Conservation (phyloP, 2,113 vertebrate species). For the Mustela lutreola region DNA sequence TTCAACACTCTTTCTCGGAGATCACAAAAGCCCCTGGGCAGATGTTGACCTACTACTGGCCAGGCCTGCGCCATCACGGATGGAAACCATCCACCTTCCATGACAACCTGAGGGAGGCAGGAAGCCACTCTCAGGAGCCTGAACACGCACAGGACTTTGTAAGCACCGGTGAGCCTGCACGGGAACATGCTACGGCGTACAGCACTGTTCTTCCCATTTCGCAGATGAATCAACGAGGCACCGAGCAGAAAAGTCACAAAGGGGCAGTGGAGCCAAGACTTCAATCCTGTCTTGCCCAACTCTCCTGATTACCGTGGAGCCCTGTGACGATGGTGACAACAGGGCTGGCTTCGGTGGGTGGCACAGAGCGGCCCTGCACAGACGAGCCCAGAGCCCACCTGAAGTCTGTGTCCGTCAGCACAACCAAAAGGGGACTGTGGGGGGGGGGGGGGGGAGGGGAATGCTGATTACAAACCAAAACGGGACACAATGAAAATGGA, state of each 20-base stretch:
- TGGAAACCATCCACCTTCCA: background rate
- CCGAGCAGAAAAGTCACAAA: background rate
- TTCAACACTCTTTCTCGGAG: background rate
- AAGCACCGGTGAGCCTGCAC: background rate
- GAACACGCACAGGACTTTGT: rapidly evolving
- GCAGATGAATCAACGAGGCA: background rate
- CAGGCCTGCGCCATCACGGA: background rate
- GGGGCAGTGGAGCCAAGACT: background rate
- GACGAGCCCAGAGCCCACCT: background rate
- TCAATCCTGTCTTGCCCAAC: background rate
- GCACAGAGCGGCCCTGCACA: background rate
- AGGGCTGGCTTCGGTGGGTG: background rate
- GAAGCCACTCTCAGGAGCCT: background rate
- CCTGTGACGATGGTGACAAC: background rate
- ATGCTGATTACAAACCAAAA: background rate
- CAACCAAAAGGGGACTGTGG: background rate
- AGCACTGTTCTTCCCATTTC: background rate
- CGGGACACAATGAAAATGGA: background rate
- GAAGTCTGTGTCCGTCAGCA: background rate
- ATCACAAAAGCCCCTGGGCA: background rate
- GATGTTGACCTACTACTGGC: background rate
- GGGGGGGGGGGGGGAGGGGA: background rate
- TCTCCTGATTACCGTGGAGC: rapidly evolving
- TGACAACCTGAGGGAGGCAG: background rate
- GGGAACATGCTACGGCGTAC: rapidly evolving